These are phyloP conservation scores for Hippoglossus hippoglossus DNA, from an alignment of 2,797 vertebrate genomes.

Conservation along the genomic window DNA sequence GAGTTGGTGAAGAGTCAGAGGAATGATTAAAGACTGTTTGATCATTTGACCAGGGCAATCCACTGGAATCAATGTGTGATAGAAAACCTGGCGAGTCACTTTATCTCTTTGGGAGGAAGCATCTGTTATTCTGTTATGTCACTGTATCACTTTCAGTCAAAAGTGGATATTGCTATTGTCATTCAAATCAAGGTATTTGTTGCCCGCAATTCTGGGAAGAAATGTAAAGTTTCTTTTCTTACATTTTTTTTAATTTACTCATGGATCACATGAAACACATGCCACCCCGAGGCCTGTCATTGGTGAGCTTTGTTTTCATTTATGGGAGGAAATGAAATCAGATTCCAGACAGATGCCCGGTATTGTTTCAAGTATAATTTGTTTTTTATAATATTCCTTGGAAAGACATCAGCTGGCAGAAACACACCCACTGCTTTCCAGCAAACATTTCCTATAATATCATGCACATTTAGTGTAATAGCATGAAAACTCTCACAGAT, in stretches of 20 bases:
- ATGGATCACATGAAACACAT: conserved; percentile 50
- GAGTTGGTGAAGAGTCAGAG: conserved; percentile 31
- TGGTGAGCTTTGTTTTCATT: conserved; percentile 62
- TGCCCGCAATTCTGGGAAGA: conserved; percentile 37
- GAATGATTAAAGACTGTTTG: conserved; percentile 57
- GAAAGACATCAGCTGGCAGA: conserved; percentile 51
- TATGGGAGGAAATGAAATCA: conserved; percentile 64
- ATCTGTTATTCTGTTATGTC: conserved; percentile 49
- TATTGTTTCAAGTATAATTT: conserved; percentile 65
- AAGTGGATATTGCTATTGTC: conserved; percentile 39
- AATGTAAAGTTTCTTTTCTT: conserved; percentile 32
- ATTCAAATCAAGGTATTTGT: conserved; percentile 31
- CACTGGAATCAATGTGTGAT: conserved; percentile 31
- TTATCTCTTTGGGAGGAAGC: conserved; percentile 34
- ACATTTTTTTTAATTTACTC: conserved; percentile 25
- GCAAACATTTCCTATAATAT: conserved; percentile 48
- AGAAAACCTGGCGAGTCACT: conserved; percentile 27
- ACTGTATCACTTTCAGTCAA: conserved; percentile 33
- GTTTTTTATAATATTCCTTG: conserved; percentile 51
- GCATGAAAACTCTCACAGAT: conserved; percentile 56
- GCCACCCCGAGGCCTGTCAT: conserved; percentile 42
- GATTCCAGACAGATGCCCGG: conserved; percentile 63
- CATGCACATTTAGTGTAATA: conserved; percentile 37
- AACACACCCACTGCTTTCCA: conserved; percentile 45
- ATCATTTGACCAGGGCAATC: conserved; percentile 55